Evolutionary conservation across 2,113 vertebrate species (phyloP).

Genomic region (Lepisosteus osseus): DNA sequence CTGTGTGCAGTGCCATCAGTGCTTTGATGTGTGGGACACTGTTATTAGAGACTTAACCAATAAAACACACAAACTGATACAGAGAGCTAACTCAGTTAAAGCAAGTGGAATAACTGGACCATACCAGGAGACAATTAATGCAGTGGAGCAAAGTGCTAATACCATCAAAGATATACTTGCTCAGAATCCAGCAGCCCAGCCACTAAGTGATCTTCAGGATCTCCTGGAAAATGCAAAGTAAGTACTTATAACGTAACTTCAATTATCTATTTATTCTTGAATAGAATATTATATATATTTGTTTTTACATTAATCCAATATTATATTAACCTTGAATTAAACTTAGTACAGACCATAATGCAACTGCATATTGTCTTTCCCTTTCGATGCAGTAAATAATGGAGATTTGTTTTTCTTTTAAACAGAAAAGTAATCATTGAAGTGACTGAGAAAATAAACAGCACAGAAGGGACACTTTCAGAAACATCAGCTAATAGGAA

Average conservation of each 20-base stretch:
- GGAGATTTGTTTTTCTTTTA: constrained; percentile 20
- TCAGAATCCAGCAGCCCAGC: constrained; percentile 82
- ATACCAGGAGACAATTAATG: constrained; percentile 73
- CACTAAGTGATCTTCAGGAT: constrained; percentile 79
- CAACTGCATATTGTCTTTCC: too few relatives aligned
- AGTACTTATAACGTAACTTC: constrained; percentile 40
- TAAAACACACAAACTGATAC: constrained; percentile 82
- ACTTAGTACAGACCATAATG: too few relatives aligned
- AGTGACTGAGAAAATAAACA: constrained; percentile 73
- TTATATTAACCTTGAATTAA: too few relatives aligned
- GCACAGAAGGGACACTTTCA: constrained; percentile 70
- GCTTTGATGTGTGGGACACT: constrained; percentile 86
- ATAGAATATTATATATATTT: too few relatives aligned
- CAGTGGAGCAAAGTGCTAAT: constrained; percentile 72
- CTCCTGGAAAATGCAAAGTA: constrained; percentile 89
- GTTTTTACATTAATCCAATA: too few relatives aligned
- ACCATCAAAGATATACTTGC: constrained; percentile 74
- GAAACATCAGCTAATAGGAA: constrained; percentile 62
- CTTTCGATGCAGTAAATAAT: too few relatives aligned
- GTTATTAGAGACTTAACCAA: constrained; percentile 80
- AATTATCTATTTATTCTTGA: too few relatives aligned
- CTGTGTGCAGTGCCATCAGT: constrained; percentile 87
- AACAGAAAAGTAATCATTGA: constrained; percentile 78
- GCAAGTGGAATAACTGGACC: constrained; percentile 81
- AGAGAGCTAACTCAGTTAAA: constrained; percentile 82